Evolutionary conservation across 2,888 invertebrate species (phyloP).

Genomic region (Physocephala rufipes): DNA sequence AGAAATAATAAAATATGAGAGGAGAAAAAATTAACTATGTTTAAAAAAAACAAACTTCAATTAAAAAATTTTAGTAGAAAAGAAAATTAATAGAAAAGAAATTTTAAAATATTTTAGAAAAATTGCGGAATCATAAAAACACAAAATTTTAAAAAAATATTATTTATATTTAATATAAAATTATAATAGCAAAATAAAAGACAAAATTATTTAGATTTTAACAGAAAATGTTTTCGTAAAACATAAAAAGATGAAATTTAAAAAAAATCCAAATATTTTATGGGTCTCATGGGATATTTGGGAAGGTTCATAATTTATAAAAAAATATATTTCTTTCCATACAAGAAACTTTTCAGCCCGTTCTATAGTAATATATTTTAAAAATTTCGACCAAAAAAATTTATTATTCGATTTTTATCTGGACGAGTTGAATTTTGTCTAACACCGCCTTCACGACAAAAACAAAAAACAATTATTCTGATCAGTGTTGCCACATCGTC

Average conservation of each 20-base stretch:
- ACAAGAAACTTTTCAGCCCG: too few species aligned
- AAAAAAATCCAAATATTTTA: too few species aligned
- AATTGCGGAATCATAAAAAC: not conserved
- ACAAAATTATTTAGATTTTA: not conserved
- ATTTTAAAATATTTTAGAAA: not conserved
- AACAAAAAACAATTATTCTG: not conserved
- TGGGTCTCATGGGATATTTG: too few species aligned
- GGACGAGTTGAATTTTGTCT: too few species aligned
- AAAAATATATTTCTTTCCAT: too few species aligned
- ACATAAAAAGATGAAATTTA: too few species aligned
- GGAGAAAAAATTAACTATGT: not conserved
- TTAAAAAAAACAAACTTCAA: not conserved
- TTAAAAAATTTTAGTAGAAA: not conserved
- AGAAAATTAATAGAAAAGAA: not conserved
- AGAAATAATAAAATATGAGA: not conserved
- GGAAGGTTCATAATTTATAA: too few species aligned
- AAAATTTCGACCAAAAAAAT: too few species aligned
- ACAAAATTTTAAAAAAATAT: not conserved
- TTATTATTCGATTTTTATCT: too few species aligned
- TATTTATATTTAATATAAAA: not conserved
- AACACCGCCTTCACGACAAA: not conserved
- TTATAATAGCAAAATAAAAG: not conserved
- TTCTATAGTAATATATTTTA: too few species aligned
- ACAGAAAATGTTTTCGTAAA: not conserved
- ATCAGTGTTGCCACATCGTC: slow-evolving; percentile 19